Percentiles rank a stretch among this genome's conserved stretches.
Conservation (phyloP, 2,888 invertebrate genomes). For the Athalia circularis region DNA sequence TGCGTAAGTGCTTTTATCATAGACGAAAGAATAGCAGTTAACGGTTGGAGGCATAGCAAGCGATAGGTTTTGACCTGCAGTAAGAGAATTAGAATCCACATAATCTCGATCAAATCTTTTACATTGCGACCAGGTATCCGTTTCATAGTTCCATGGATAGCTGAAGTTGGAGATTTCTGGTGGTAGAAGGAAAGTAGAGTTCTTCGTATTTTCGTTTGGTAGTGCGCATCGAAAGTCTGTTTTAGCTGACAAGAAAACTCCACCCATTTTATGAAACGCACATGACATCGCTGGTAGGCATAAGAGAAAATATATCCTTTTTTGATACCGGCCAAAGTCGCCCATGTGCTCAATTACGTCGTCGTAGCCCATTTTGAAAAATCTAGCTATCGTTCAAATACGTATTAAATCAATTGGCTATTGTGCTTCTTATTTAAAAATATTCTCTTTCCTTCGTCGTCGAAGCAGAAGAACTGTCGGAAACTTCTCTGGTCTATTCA, state of each 20-base stretch:
- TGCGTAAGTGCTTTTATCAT: conserved; percentile 78
- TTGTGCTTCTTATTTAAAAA: neutral
- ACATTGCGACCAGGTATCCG: conserved; percentile 76
- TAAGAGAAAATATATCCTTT: conserved; percentile 81
- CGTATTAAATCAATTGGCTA: neutral
- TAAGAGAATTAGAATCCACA: conserved; percentile 58
- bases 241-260: conserved; percentile 82
- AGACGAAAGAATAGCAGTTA: conserved; percentile 78
- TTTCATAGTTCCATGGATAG: conserved; percentile 76
- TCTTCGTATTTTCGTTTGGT: conserved; percentile 76
- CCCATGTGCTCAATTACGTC: conserved; percentile 82
- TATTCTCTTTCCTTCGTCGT: neutral
- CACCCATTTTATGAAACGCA: conserved; percentile 85
- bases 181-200: conserved; percentile 75
- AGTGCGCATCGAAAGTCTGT: conserved; percentile 79
- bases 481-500: too few relatives aligned
- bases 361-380: conserved; percentile 80
- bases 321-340: conserved; percentile 84
- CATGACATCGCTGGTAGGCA: conserved; percentile 84
- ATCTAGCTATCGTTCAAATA: neutral
- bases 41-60: conserved; percentile 61
- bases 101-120: conserved; percentile 74
- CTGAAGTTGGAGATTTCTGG: conserved; percentile 73
- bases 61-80: conserved; percentile 62
- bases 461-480: too few relatives aligned